Base-by-base conservation (phyloP, 2,797 vertebrate species). In the Melanotaenia boesemani region DNA sequence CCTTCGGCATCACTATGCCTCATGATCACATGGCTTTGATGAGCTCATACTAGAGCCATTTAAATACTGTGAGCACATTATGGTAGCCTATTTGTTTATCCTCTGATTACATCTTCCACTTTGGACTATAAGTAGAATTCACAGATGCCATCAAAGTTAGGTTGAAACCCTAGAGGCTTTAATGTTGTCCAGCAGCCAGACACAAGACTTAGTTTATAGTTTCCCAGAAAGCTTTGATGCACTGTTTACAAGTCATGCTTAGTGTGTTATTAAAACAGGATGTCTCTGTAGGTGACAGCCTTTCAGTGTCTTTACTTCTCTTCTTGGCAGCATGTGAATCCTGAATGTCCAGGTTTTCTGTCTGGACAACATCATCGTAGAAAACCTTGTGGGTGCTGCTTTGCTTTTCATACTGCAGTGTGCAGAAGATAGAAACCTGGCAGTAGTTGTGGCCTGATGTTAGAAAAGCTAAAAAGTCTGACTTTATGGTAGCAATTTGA, bases 181-280 rank as follows among this genome's bases (percentile, higher is more conserved):
- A 7, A 18, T 24, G 16, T 60, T 75, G 65, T 15, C 32, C 79
- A 10, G 80, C 37, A 60, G 72, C 59, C 13, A 55, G 48, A 44
- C 46, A 62, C 18, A 11, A 70, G 12, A 50, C 34, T 20, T 5
- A 54, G 16, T 72, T 70, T 75, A 36, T 75, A 67, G 34, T 82
- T 74, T 84, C 54, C 37, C 76, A 59, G 34, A 57, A 73, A 24
- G 57, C 82, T 83, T 81, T 81, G 81, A 84, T 78, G 61, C 56
- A 2, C 61, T 44, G 54, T 44, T 64, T 66, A 67, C 69, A 44
- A 70, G 46, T 82, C 83, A 81, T 75, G 64, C 41, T 67, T 83
- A 84, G 87, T 88, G 77, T 70, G 75, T 70, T 52, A 77, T 70
- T 63, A 82, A 85, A 88, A 84, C 86, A 85, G 81, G 83, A 88